Percentiles rank a stretch among this genome's conserved stretches.
phyloP scores from a whole-genome alignment of 2,113 vertebrate species.

The Oostethus manadensis region DNA sequence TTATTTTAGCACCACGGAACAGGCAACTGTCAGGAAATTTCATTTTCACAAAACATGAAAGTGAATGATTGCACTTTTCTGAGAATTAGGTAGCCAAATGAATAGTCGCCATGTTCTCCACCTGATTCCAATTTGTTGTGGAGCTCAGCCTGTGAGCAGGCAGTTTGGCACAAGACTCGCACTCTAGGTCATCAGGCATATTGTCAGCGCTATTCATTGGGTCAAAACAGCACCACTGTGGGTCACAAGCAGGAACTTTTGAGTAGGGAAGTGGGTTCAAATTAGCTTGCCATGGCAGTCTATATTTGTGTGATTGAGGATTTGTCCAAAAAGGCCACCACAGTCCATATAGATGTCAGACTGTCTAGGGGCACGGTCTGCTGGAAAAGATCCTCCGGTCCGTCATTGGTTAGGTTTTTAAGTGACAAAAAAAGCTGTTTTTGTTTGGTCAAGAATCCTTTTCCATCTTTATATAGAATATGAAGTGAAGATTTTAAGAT shows the following conservation, averaged over 20 bases:
- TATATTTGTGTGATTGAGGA: no score
- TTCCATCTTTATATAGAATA: slow-evolving; percentile 20
- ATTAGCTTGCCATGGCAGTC: neutral
- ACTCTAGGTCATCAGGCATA: slow-evolving; percentile 12
- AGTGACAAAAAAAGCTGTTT: no score
- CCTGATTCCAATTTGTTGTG: neutral
- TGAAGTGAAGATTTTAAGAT: slow-evolving; percentile 15
- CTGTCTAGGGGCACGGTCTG: no score
- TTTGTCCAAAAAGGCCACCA: no score
- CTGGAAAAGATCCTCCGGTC: no score
- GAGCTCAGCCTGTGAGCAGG: slow-evolving; percentile 20
- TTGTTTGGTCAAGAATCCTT: no score
- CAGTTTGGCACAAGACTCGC: neutral
- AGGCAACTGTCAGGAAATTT: slow-evolving; percentile 31
- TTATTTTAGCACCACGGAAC: slow-evolving; percentile 19
- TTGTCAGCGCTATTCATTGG: slow-evolving; percentile 9
- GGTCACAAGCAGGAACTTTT: slow-evolving; percentile 8
- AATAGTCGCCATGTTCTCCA: slow-evolving; percentile 41
- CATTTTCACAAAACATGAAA: slow-evolving; percentile 40
- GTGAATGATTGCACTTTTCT: slow-evolving; percentile 54
- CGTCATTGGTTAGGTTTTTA: no score
- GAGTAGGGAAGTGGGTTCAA: slow-evolving; percentile 10
- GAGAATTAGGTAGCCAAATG: slow-evolving; percentile 49
- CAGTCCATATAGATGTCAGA: no score
- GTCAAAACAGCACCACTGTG: slow-evolving; percentile 3